Conservation (phyloP, 2,888 invertebrate species). For the Cristatella mucedo region DNA sequence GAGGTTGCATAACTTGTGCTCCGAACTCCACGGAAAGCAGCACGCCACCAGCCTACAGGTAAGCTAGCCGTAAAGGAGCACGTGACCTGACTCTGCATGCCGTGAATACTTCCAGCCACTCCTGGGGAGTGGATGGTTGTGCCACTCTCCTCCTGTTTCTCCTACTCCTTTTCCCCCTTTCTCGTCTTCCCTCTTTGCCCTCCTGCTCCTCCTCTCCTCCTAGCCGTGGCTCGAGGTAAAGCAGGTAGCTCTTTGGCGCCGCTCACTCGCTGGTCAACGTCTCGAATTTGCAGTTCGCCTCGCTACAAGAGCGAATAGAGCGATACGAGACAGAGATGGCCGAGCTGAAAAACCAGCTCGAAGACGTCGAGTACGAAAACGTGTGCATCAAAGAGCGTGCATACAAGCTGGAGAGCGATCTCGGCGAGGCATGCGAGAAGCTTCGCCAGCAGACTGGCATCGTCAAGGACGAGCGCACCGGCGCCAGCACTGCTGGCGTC, state of each 20-base stretch:
- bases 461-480: slow-evolving; percentile 56
- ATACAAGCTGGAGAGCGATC: slow-evolving; percentile 44
- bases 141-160: too few species aligned
- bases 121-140: too few species aligned
- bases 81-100: too few species aligned
- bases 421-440: slow-evolving; percentile 79
- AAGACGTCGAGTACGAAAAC: slow-evolving; percentile 63
- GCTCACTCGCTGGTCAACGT: too few species aligned
- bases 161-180: too few species aligned
- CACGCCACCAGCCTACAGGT: slow-evolving; percentile 74
- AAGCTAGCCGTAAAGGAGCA: too few species aligned
- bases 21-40: slow-evolving; percentile 76
- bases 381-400: slow-evolving; percentile 44
- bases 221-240: too few species aligned
- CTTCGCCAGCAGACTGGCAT: slow-evolving; percentile 83
- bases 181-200: too few species aligned
- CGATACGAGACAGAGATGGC: slow-evolving; percentile 85
- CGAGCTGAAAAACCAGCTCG: slow-evolving; percentile 83
- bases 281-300: slow-evolving; percentile 53
- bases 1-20: slow-evolving; percentile 73
- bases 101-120: too few species aligned
- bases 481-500: slow-evolving; percentile 27
- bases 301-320: slow-evolving; percentile 52
- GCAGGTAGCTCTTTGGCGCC: too few species aligned
- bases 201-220: too few species aligned